Percentiles rank a stretch among this genome's conserved stretches.
These are phyloP conservation scores for Holothuria glaberrima DNA, from an alignment of 35 echinoderm and acorn worm species.

Conservation along the genomic window DNA sequence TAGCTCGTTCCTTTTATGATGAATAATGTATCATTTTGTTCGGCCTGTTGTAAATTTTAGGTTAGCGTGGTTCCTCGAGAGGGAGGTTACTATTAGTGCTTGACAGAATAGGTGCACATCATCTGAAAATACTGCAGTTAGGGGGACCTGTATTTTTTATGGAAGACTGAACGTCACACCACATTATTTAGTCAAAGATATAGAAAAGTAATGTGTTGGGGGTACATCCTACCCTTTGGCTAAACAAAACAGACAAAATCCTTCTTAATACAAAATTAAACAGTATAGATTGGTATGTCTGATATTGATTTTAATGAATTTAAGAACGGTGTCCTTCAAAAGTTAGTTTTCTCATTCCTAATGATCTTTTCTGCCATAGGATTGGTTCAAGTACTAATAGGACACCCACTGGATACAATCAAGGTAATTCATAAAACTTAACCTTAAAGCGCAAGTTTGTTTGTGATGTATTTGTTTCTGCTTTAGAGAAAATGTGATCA, in stretches of 20 bases:
- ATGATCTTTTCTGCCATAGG: neutral
- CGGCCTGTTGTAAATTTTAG: no score
- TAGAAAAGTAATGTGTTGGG: neutral
- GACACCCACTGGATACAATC: constrained; percentile 19
- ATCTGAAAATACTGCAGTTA: no score
- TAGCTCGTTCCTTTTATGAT: no score
- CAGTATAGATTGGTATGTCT: neutral
- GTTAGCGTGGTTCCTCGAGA: no score
- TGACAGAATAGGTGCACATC: no score
- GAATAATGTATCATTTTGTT: no score
- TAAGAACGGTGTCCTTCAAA: neutral
- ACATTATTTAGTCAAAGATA: no score
- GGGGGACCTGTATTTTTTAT: no score
- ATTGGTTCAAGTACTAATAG: constrained; percentile 15
- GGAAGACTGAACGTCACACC: no score
- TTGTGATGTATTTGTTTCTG: neutral
- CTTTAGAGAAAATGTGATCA: neutral
- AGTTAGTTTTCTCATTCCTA: neutral
- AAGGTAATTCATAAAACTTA: constrained; percentile 1
- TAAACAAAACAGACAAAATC: neutral
- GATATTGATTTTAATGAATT: neutral
- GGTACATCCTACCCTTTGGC: neutral
- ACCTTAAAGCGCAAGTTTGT: neutral
- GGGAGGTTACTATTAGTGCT: no score
- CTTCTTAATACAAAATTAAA: neutral